Evolutionary conservation across 2,113 vertebrate genomes (phyloP).

Genomic region (Oxyura jamaicensis): DNA sequence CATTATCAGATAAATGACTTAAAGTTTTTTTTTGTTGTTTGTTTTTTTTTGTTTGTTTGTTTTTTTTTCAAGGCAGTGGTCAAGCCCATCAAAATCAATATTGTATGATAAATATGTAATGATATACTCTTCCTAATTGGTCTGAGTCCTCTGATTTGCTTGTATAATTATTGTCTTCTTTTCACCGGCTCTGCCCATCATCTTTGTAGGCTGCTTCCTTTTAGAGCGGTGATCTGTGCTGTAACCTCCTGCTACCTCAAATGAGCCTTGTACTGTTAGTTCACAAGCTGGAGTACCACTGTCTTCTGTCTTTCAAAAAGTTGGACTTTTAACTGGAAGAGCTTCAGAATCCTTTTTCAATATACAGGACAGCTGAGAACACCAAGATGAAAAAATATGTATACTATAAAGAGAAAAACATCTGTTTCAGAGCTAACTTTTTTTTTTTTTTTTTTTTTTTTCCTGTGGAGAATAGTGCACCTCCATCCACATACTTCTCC

Average conservation of each 20-base stretch:
- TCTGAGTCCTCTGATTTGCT: neutral
- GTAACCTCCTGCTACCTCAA: neutral
- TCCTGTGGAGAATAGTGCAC: neutral
- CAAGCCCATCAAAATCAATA: neutral
- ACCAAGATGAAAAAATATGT: too few species aligned
- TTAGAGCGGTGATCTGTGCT: neutral
- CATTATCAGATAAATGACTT: neutral
- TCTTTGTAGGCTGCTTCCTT: accelerated
- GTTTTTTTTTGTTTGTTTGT: neutral
- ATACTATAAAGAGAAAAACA: neutral
- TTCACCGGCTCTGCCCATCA: neutral
- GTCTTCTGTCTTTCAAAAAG: neutral
- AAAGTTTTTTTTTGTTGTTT: neutral
- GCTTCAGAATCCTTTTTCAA: neutral
- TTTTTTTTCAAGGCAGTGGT: neutral
- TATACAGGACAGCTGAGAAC: neutral
- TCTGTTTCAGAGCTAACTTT: conserved; percentile 1
- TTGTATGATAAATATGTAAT: neutral
- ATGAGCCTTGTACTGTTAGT: neutral
- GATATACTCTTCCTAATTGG: neutral
- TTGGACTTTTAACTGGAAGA: neutral
- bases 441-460: neutral
- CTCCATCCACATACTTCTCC: neutral
- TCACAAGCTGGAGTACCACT: neutral
- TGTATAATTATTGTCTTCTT: neutral